Evolutionary conservation across 2,888 invertebrate species (phyloP).

Genomic region (Torymus tubicola): DNA sequence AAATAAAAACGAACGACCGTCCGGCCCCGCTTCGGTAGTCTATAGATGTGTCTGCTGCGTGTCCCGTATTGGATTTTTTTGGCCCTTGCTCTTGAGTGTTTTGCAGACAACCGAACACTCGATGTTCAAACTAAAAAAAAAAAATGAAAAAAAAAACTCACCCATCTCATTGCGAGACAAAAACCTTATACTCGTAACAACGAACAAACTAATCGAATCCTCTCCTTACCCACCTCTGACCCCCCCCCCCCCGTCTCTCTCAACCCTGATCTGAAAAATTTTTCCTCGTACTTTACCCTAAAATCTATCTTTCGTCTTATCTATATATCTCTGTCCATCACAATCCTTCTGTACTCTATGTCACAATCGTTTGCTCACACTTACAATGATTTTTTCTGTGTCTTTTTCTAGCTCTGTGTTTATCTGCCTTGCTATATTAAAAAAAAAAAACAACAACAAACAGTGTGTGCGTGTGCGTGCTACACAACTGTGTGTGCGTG

Average conservation of each 20-base stretch:
- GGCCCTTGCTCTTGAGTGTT: conserved; percentile 50
- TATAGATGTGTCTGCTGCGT: conserved; percentile 74
- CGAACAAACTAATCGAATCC: conserved; percentile 25
- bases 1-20: conserved; percentile 60
- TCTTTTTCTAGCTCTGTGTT: conserved; percentile 49
- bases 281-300: conserved; percentile 26
- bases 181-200: conserved; percentile 20
- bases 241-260: neutral
- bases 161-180: conserved; percentile 5
- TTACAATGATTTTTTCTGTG: conserved; percentile 38
- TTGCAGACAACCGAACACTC: conserved; percentile 26
- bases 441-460: neutral
- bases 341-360: conserved; percentile 36
- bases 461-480: too few species aligned
- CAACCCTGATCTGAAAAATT: neutral
- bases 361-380: conserved; percentile 49
- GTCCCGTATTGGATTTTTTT: conserved; percentile 65
- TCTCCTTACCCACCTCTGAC: neutral
- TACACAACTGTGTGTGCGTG: conserved; percentile 43
- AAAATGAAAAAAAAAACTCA: conserved; percentile 6
- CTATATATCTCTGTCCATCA: conserved; percentile 42
- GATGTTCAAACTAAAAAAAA: conserved; percentile 11
- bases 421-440: conserved; percentile 46
- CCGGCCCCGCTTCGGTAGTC: conserved; percentile 71
- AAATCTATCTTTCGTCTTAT: conserved; percentile 37